A percentile compares a stretch with the other conserved stretches of the same genome.
phyloP scores from a whole-genome alignment of 2,797 vertebrate species.

The Coendou prehensilis region DNA sequence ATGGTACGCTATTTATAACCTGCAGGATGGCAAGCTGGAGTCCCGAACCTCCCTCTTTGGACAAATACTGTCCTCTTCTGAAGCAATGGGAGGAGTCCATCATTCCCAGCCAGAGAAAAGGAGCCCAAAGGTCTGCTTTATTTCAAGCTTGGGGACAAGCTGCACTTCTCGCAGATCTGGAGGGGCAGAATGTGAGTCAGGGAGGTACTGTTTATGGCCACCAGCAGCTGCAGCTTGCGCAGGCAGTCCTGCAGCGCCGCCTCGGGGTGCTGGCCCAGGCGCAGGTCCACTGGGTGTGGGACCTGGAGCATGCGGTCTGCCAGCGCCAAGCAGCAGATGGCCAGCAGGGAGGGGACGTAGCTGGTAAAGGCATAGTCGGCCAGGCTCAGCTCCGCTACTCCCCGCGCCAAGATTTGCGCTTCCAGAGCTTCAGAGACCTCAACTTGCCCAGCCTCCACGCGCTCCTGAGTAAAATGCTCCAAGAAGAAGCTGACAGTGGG shows the following conservation, averaged over 20 bases:
- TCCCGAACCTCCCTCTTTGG: background rate
- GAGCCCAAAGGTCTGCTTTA: slow-evolving; percentile 29
- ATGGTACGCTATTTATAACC: slow-evolving; percentile 56
- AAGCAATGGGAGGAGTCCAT: background rate
- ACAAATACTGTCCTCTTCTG: background rate
- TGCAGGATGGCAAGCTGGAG: background rate
- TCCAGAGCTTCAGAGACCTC: slow-evolving; percentile 79
- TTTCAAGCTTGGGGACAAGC: slow-evolving; percentile 47
- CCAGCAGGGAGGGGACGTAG: slow-evolving; percentile 94
- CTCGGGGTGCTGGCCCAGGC: slow-evolving; percentile 84
- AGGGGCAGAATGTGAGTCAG: slow-evolving; percentile 87
- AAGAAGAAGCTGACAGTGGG: slow-evolving; percentile 96
- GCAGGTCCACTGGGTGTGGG: slow-evolving; percentile 71
- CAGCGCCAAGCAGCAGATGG: slow-evolving; percentile 91
- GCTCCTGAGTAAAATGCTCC: slow-evolving; percentile 91
- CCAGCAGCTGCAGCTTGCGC: slow-evolving; percentile 92
- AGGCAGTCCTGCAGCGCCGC: slow-evolving; percentile 90
- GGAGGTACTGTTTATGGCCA: slow-evolving; percentile 92
- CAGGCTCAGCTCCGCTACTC: slow-evolving; percentile 94
- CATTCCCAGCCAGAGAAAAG: too few relatives aligned
- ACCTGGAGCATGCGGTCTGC: slow-evolving; percentile 90
- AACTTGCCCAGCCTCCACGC: slow-evolving; percentile 75
- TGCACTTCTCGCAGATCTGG: slow-evolving; percentile 77
- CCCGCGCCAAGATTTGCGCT: slow-evolving; percentile 90
- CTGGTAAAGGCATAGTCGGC: slow-evolving; percentile 95